Base-by-base conservation (phyloP, 2,797 vertebrate genomes). In the Fistularia tabacaria region DNA sequence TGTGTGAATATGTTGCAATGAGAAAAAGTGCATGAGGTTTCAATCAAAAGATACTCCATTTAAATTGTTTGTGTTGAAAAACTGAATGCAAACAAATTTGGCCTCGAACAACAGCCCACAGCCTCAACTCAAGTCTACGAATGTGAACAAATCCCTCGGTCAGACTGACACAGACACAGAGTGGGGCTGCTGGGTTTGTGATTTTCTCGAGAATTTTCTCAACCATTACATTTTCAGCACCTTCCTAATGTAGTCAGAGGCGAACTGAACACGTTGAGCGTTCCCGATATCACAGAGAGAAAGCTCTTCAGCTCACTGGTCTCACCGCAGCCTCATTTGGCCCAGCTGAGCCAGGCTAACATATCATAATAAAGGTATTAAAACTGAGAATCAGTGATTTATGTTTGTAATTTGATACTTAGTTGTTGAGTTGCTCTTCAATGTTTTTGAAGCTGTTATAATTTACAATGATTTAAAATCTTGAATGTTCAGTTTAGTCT, bases 231-330 rank as follows among this genome's bases (percentile, higher is more conserved):
- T 91, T 83, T 72, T 87, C 77, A 60, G 71, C 83, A 86, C 83
- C 80, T 88, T 87, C 89, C 90, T 87, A 89, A 87, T 90, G 84
- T 66, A 71, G 82, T 86, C 85, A 85, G 80, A 89, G 86, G 86
- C 86, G 85, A 25, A 5, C 25, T 25, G 25, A 25, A 25, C 25
- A 25, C 25, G 5, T 25, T 3, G 25, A 25, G 25, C 25, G 5
- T 25, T 25, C 70, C 69, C 86, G 84, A 91, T 85, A 90, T 90
- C 82, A 84, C 78, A 89, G 81, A 74, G 63, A 73, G 64, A 45
- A 25, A 25, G 25, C 2, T 25, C 25, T 25, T 5, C 25, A 25
- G 25, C 25, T 25, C 25, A 25, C 5, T 25, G 25, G 25, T 25
- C 25, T 25, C 25, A 25, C 25, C 25, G 5, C 25, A 25, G 25